Evolutionary conservation across 37 sponge, comb jelly and placozoan species (phyloP), one percentile per base, ranked within the genome.

Genomic region (Haliclona indistincta): DNA sequence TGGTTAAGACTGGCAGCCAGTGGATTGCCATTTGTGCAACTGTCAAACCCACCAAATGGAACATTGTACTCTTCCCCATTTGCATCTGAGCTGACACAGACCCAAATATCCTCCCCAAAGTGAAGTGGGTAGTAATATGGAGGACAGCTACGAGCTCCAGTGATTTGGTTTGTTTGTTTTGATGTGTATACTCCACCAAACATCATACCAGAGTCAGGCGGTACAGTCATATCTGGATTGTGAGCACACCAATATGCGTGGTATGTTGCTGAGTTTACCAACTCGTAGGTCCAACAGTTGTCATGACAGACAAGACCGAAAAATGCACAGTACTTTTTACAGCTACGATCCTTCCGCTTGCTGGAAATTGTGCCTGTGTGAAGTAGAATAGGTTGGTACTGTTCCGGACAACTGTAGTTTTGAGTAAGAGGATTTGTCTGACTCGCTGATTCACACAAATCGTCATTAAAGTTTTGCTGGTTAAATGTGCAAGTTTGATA

Each of bases 101-200:
- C 84, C 13, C 47, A 51, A 2, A 80, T 68, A 22, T 92, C 81
- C 34, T 75, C 84, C 2, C 84, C 88, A 62, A 92, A 62, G 19
- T 63, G 78, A 15, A 92, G 61, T 0, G 81, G 65, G 17, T 65
- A 25, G 35, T 63, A 92, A 41, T 86, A 75, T 1, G n/a, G 34
- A 3, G 93, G 93, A 38, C 93, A 92, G 6, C 56, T 28, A 65
- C 53, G 67, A 5, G 84, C 34, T 5, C 80, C 63, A 7, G 88
- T 87, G 42, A 87, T 34, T 0, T 88, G 93, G 63, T 92, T 92
- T 34, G 58, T 44, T 3, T 26, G 35, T 2, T 52, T 84, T 23
- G 88, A 56, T 0, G 88, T 87, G 58, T 66, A 92, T n/a, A 80
- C 56, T 41, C 93, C 93, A 43, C 93, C 93, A 62, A 92, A 92